A percentile compares a stretch with the other conserved stretches of the same genome.
Evolutionary conservation across 2,888 invertebrate species (phyloP).

Genomic region (Synergus gifuensis): DNA sequence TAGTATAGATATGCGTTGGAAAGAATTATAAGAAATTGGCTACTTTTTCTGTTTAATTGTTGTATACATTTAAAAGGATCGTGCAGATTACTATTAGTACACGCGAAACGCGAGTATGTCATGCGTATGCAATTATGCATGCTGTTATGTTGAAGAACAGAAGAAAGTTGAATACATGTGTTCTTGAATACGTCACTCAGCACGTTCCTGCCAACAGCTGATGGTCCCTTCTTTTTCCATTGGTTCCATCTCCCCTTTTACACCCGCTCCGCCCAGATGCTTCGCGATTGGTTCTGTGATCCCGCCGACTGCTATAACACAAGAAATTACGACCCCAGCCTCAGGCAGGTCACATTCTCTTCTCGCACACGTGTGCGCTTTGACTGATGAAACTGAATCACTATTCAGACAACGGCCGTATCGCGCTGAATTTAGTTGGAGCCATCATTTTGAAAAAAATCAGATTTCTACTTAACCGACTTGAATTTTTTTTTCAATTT

Average conservation of each 20-base stretch:
- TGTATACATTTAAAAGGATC: too few relatives aligned
- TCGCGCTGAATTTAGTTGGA: too few relatives aligned
- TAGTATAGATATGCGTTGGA: too few relatives aligned
- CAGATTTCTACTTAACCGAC: too few relatives aligned
- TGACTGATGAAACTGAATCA: background rate
- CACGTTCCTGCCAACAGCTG: constrained; percentile 46
- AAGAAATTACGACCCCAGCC: constrained; percentile 48
- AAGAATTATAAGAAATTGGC: too few relatives aligned
- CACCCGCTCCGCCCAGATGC: constrained; percentile 45
- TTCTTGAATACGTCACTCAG: constrained; percentile 32
- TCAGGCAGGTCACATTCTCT: constrained; percentile 42
- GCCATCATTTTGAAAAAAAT: too few relatives aligned
- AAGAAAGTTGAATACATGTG: constrained; percentile 24
- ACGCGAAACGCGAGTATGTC: background rate
- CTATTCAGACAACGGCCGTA: background rate
- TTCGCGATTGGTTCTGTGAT: constrained; percentile 46
- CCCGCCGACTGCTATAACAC: constrained; percentile 47
- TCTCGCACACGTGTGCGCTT: constrained; percentile 47
- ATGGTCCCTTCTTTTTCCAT: constrained; percentile 48
- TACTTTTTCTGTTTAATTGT: too few relatives aligned
- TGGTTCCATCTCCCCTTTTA: constrained; percentile 49
- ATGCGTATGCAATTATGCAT: background rate
- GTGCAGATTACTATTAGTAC: background rate
- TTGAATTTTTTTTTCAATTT: too few relatives aligned
- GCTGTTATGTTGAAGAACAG: background rate